phyloP scores from a whole-genome alignment of 1,140 invertebrate species.

The Zaprionus camerounensis region DNA sequence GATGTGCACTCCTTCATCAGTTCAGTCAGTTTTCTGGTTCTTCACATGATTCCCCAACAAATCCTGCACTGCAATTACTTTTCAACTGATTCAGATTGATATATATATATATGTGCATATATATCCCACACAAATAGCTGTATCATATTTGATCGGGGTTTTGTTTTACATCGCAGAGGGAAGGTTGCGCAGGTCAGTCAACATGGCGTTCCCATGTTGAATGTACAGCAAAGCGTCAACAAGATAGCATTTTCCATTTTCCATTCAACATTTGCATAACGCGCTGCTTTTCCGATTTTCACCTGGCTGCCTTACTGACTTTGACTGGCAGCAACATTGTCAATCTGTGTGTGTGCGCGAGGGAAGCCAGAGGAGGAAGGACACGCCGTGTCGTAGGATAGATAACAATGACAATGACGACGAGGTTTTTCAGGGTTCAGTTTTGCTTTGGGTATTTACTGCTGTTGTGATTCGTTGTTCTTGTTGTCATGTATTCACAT shows the following conservation, averaged over 20 bases:
- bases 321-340: conserved; percentile 65
- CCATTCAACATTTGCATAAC: conserved; percentile 72
- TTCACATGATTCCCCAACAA: background rate
- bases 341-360: conserved; percentile 5
- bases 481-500: conserved; percentile 43
- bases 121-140: background rate
- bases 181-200: conserved; percentile 10
- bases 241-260: conserved; percentile 63
- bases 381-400: conserved; percentile 51
- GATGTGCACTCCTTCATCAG: too few relatives aligned
- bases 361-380: conserved; percentile 12
- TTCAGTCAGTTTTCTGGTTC: background rate
- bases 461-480: background rate
- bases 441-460: conserved; percentile 37
- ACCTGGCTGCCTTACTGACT: conserved; percentile 67
- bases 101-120: conserved; percentile 8
- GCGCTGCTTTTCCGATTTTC: conserved; percentile 67
- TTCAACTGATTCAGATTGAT: conserved; percentile 1
- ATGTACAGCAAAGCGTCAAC: conserved; percentile 52
- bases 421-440: conserved; percentile 30
- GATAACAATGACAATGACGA: conserved; percentile 71
- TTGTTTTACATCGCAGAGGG: background rate
- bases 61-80: background rate
- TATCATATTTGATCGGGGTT: conserved; percentile 10
- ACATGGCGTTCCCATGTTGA: conserved; percentile 27